Evolutionary conservation across 1,140 invertebrate species (phyloP), one percentile per base, ranked within the genome.

Genomic region (Metaphire vulgaris): DNA sequence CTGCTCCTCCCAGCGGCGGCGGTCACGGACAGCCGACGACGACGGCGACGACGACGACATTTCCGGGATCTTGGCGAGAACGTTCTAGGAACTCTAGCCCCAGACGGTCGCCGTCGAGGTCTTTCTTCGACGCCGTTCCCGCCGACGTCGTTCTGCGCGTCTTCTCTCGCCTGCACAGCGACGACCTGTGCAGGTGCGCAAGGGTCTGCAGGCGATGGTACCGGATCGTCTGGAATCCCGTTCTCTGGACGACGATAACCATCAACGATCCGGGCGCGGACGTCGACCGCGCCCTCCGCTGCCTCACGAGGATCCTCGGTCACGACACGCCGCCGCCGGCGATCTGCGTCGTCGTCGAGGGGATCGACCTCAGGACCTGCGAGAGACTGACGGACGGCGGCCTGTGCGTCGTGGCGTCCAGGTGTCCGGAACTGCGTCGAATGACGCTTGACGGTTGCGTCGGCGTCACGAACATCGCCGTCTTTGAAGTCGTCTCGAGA

Each of bases 121-220:
- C 21, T 1, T 79, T 80, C 0, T 85, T 85, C 70, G 82, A 84
- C 71, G 68, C 79, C 21, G 83, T 90, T 1, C 84, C 87, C 16
- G 89, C 90, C 81, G 88, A 89, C 29, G 81, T 89, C 15, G 83
- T 90, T 32, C 81, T 89, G 72, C 84, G 86, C 70, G 90, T 94
- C 70, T 92, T 94, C 77, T 89, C 89, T 34, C 91, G 90, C 88
- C 86, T 94, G n/a, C 88, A 90, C 79, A 92, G 91, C 68, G 90
- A 90, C 75, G 92, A 94, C 76, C 84, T 95, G 34, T 93, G 92
- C 80, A 88, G 89, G 28, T 89, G 92, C 83, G 91, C 93, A 0
- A 88, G 92, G 15, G 93, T 95, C 0, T 95, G 92, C 81, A 86
- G 92, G 31, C 81, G 87, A 56, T 94, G 94, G 88, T 92, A 93